Base-by-base conservation (phyloP, 1,140 invertebrate genomes). In the Centruroides sculpturatus region DNA sequence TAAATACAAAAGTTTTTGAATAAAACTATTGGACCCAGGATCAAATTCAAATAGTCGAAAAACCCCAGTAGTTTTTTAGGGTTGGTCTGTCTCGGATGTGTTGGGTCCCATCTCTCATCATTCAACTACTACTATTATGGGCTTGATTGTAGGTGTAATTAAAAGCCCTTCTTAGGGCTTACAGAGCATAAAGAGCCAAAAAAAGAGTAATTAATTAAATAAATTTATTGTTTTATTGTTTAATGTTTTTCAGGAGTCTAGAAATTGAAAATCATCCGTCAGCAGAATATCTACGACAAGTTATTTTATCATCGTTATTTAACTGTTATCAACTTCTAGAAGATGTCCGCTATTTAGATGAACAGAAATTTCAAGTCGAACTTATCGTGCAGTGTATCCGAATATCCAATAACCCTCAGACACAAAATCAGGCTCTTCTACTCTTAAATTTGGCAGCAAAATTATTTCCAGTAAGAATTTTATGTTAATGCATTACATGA, bases 251-350 rank as follows among this genome's bases (percentile, higher is more conserved):
- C 23, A 64, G 78, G 75, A 85, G 69, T 76, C 89, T 60, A 48
- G 79, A 82, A 59, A 83, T 90, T 61, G 87, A 92, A 66, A 84
- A 89, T 66, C 86, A 92, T 66, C 81, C 81, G 34, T 80, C 83
- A n/a, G 80, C 88, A 0, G 91, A 95, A 72, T 94, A 95, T 70
- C 81, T 85, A 0, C 93, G 93, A 73, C 92, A 96, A 69, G 71
- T 94, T 10, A 76, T 92, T 34, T 72, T 96, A 0, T 84, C 87
- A 0, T 81, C 80, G n/a, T 76, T 94, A 8, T 76, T 87, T 70
- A 81, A 87, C 69, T 81, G 82, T 65, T 86, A 83, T 66, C 74
- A 80, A 66, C 79, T 80, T 63, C 73, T 85, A 3, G 41, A 41
- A 6, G 71, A 77, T 9, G 67, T 47, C 52, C 67, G 78, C 61